Evolutionary conservation across 2,888 invertebrate species (phyloP).

Genomic region (Celastrina argiolus): DNA sequence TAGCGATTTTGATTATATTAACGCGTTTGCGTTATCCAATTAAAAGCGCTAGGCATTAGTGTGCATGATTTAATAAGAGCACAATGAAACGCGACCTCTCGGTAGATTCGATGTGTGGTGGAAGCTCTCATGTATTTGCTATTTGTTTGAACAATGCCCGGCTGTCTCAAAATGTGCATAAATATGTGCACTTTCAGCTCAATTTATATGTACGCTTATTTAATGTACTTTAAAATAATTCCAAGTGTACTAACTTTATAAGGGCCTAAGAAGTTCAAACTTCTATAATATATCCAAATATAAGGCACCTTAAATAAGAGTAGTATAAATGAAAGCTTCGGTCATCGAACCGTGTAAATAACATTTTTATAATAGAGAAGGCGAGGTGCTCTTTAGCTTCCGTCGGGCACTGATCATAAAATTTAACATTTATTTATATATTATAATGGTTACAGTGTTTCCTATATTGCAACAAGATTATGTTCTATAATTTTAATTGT

Average conservation of each 20-base stretch:
- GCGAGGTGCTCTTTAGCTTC: conserved; percentile 25
- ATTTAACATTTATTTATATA: conserved; percentile 50
- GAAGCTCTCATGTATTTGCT: conserved; percentile 54
- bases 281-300: neutral
- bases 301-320: neutral
- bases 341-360: conserved; percentile 10
- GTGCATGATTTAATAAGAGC: conserved; percentile 33
- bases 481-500: conserved; percentile 42
- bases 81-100: conserved; percentile 31
- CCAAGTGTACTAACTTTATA: neutral
- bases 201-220: neutral
- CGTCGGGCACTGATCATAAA: conserved; percentile 43
- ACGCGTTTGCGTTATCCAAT: too few relatives aligned
- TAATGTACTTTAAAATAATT: neutral
- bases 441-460: conserved; percentile 51
- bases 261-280: neutral
- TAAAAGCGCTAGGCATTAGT: too few relatives aligned
- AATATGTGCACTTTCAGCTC: neutral
- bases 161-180: conserved; percentile 10
- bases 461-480: conserved; percentile 53
- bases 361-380: conserved; percentile 32
- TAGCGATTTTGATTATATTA: too few relatives aligned
- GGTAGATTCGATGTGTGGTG: conserved; percentile 43
- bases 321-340: neutral
- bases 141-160: conserved; percentile 52